Base-by-base conservation (phyloP, 2,888 invertebrate species). In the Xestia sexstrigata region DNA sequence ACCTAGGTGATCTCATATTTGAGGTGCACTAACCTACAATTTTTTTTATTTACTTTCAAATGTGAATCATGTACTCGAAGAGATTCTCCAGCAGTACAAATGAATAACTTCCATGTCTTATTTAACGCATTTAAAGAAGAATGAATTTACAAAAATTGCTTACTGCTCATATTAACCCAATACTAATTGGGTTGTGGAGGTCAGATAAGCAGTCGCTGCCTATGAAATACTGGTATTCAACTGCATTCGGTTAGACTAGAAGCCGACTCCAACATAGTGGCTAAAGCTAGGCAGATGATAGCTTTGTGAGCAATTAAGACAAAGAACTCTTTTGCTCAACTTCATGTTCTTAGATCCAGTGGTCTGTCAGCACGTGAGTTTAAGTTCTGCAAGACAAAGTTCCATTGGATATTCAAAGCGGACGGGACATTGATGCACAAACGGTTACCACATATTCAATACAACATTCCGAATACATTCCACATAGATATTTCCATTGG, bases 241-340 rank as follows among this genome's bases (percentile, higher is more conserved):
- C 52, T n/a, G 52, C n/a, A 55, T n/a, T n/a, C 4, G 23, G 23
- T 55, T 17, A 5, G 5, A 55, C n/a, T n/a, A 0, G 1, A 52
- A 55, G n/a, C 55, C 0, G 4, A n/a, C 11, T 0, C 13, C 2
- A n/a, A 55, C n/a, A 55, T 20, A n/a, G 4, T n/a, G 7, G n/a
- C n/a, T 13, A 55, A 20, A 7, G 20, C 47, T 52, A 52, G 52
- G 9, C 52, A 23, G 23, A 52, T 7, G 47, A 7, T 7, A 8
- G 20, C 20, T 49, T 49, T 7, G 49, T 20, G 20, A 20, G 20
- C 49, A 20, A 20, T 49, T 49, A 20, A 20, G 17, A 47, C 17
- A 6, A 17, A 5, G 17, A 47, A 47, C 6, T 47, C 6, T 47
- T 17, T 17, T 47, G 5, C 47, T 1, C 20, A 20, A 49, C 2